Percentiles rank a stretch among this genome's conserved stretches.
phyloP scores from a whole-genome alignment of 1,140 invertebrate genomes.

The Contarinia nasturtii region DNA sequence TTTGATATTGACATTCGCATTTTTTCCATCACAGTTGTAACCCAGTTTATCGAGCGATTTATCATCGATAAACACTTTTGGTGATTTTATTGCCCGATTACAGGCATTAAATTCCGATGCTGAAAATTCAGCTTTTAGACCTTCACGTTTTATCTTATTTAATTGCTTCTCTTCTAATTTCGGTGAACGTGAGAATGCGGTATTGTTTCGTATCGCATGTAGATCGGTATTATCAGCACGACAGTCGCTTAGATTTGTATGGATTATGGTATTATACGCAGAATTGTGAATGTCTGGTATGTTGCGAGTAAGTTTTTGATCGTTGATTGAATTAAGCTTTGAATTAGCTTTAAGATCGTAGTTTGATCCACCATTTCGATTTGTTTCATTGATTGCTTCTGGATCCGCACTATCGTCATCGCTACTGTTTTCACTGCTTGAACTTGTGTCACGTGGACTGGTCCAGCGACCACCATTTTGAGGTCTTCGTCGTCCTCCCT shows the following conservation, averaged over 20 bases:
- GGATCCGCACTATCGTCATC: too few relatives aligned
- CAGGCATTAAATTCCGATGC: background rate
- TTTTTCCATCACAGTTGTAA: background rate
- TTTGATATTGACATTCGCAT: background rate
- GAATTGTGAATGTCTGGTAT: too few relatives aligned
- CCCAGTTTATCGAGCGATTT: background rate
- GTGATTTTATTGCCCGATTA: background rate
- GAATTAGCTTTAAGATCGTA: too few relatives aligned
- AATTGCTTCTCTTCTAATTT: background rate
- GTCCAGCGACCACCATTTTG: too few relatives aligned
- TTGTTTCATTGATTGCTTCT: too few relatives aligned
- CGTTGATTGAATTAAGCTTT: too few relatives aligned
- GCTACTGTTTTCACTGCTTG: too few relatives aligned
- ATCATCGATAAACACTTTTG: background rate
- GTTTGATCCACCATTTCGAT: too few relatives aligned
- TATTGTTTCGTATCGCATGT: background rate
- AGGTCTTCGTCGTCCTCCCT: too few relatives aligned
- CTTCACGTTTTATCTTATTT: slow-evolving; percentile 1
- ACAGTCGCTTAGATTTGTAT: background rate
- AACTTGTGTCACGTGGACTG: too few relatives aligned
- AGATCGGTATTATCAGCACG: background rate
- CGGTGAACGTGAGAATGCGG: background rate
- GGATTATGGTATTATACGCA: too few relatives aligned
- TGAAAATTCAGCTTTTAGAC: slow-evolving; percentile 2
- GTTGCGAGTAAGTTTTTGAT: too few relatives aligned